A percentile compares a stretch with the other conserved stretches of the same genome.
Evolutionary conservation across 2,113 vertebrate species (phyloP).

Genomic region (Etia nguti): DNA sequence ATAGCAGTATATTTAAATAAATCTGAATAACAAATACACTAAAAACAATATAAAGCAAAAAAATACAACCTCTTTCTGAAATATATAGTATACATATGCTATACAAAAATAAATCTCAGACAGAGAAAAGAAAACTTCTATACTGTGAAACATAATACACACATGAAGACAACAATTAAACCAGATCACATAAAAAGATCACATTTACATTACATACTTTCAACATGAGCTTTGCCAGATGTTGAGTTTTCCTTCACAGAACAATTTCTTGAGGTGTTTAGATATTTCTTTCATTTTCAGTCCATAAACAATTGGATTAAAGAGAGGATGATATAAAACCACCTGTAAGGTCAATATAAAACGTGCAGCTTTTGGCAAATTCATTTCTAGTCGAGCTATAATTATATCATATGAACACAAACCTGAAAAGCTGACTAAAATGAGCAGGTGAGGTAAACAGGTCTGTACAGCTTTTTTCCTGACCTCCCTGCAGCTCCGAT

Average conservation of each 20-base stretch:
- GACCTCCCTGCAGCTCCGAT: neutral
- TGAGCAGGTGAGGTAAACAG: constrained; percentile 27
- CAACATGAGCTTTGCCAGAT: neutral
- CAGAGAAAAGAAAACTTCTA: neutral
- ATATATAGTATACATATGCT: neutral
- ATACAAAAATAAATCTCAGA: accelerated
- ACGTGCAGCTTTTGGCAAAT: neutral
- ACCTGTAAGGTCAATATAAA: constrained; percentile 16
- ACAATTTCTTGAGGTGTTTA: neutral
- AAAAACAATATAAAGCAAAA: neutral
- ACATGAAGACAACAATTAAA: neutral
- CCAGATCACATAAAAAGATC: neutral
- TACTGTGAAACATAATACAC: neutral
- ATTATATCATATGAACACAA: neutral
- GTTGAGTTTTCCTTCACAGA: neutral
- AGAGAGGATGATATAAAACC: neutral
- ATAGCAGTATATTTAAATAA: neutral
- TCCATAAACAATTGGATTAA: constrained; percentile 35
- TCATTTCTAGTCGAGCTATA: neutral
- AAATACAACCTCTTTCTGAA: neutral
- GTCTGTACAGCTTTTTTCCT: constrained; percentile 29
- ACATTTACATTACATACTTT: neutral
- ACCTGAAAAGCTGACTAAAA: neutral
- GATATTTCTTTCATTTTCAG: constrained; percentile 25
- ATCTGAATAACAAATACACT: neutral